These are phyloP conservation scores for Leptestheria dahalacensis DNA, from an alignment of 1,140 invertebrate species.

Conservation along the genomic window DNA sequence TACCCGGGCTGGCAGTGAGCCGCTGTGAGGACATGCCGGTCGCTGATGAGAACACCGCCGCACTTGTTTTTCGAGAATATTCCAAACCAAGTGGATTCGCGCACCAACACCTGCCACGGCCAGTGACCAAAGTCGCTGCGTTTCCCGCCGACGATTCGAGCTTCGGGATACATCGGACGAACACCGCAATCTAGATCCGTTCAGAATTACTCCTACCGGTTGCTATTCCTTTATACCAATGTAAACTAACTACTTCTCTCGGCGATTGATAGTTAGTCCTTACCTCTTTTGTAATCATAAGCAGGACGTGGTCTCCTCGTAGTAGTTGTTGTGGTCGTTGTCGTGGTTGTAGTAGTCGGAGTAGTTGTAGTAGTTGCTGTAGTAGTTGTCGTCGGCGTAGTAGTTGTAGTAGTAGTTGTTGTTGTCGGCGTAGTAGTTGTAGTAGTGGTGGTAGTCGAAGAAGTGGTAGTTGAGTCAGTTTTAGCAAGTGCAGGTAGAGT, in stretches of 20 bases:
- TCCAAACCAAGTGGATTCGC: slow-evolving; percentile 82
- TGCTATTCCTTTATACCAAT: slow-evolving; percentile 1
- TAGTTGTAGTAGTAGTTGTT: slow-evolving; percentile 9
- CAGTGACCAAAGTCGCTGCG: slow-evolving; percentile 69
- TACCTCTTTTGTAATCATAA: slow-evolving; percentile 45
- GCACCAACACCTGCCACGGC: slow-evolving; percentile 84
- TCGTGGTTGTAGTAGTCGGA: slow-evolving; percentile 12
- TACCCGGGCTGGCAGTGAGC: slow-evolving; percentile 90
- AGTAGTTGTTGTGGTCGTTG: slow-evolving; percentile 19
- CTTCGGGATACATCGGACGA: slow-evolving; percentile 50
- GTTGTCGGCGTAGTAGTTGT: slow-evolving; percentile 13
- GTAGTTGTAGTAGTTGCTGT: slow-evolving; percentile 9
- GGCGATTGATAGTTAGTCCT: slow-evolving; percentile 25
- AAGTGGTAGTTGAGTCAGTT: slow-evolving; percentile 1
- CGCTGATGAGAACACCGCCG: slow-evolving; percentile 76
- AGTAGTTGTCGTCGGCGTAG: slow-evolving; percentile 9
- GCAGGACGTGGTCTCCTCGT: slow-evolving; percentile 5
- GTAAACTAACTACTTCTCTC: slow-evolving; percentile 1
- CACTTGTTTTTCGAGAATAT: slow-evolving; percentile 93
- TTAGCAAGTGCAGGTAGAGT: slow-evolving; percentile 1
- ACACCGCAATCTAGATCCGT: slow-evolving; percentile 60
- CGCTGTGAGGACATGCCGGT: slow-evolving; percentile 71
- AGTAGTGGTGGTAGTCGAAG: slow-evolving; percentile 12
- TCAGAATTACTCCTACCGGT: too few relatives aligned
- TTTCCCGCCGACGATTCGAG: slow-evolving; percentile 79